phyloP scores from a whole-genome alignment of 2,888 invertebrate species.

The Sesamia inferens region DNA sequence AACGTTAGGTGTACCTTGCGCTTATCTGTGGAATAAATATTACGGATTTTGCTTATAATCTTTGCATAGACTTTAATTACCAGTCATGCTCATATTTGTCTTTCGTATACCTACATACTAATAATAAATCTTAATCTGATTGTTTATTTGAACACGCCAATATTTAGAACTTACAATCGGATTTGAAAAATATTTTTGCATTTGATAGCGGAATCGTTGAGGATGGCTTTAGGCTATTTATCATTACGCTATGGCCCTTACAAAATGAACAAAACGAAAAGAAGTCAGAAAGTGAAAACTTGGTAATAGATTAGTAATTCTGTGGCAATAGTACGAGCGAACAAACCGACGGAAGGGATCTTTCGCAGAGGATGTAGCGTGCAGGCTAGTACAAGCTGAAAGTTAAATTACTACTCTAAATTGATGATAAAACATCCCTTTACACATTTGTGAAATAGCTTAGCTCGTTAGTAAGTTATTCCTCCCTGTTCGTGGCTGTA shows the following conservation, averaged over 20 bases:
- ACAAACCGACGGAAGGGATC: neutral
- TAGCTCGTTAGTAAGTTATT: constrained; percentile 10
- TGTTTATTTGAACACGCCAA: neutral
- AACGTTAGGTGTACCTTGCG: too few relatives aligned
- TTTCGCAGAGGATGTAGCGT: neutral
- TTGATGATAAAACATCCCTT: neutral
- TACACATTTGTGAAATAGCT: neutral
- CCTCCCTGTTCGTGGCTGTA: constrained; percentile 15
- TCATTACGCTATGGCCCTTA: neutral
- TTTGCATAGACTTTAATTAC: neutral
- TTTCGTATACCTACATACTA: neutral
- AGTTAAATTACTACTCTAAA: neutral
- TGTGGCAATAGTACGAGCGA: neutral
- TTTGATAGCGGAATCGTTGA: neutral
- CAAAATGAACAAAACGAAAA: neutral
- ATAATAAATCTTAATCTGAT: neutral
- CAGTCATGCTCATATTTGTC: neutral
- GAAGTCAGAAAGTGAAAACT: neutral
- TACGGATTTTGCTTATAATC: neutral
- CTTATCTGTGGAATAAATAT: neutral
- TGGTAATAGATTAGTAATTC: neutral
- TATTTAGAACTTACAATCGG: neutral
- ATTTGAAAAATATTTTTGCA: neutral
- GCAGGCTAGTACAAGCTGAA: neutral
- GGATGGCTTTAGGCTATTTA: neutral